These are phyloP conservation scores for Merodon equestris DNA, from an alignment of 2,888 invertebrate genomes.

Conservation along the genomic window DNA sequence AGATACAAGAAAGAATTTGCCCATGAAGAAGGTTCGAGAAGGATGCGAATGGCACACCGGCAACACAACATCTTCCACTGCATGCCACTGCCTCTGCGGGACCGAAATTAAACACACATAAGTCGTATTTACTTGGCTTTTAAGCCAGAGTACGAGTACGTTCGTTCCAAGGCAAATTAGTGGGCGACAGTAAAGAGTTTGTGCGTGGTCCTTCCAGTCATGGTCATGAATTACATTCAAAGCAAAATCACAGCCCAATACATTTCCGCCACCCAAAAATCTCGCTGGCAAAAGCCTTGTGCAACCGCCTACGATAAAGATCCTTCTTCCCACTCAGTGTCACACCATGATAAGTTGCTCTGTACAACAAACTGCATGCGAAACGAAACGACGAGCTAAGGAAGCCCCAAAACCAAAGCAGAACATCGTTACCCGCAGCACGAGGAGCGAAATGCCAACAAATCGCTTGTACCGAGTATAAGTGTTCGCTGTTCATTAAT, in stretches of 20 bases:
- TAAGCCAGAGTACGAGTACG: too few species aligned
- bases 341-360: slow-evolving; percentile 30
- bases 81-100: slow-evolving; percentile 45
- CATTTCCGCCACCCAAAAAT: not conserved
- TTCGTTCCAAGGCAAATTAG: too few species aligned
- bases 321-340: slow-evolving; percentile 4
- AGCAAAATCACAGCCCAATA: slow-evolving; percentile 46
- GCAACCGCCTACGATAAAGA: slow-evolving; percentile 59
- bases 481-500: slow-evolving; percentile 47
- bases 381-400: too few species aligned
- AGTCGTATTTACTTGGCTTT: not conserved
- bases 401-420: too few species aligned
- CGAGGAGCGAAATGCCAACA: too few species aligned
- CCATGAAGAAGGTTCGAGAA: not conserved
- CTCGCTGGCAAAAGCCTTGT: slow-evolving; percentile 36
- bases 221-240: slow-evolving; percentile 54
- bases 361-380: not conserved
- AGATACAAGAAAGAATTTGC: slow-evolving; percentile 48
- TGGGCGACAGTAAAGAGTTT: not conserved
- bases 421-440: too few species aligned
- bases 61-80: slow-evolving; percentile 17
- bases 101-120: slow-evolving; percentile 66
- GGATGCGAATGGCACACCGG: not conserved
- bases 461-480: slow-evolving; percentile 2
- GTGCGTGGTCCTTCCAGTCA: slow-evolving; percentile 57